Base-by-base conservation (phyloP, 2,888 invertebrate genomes). In the Trachelus tabidus region DNA sequence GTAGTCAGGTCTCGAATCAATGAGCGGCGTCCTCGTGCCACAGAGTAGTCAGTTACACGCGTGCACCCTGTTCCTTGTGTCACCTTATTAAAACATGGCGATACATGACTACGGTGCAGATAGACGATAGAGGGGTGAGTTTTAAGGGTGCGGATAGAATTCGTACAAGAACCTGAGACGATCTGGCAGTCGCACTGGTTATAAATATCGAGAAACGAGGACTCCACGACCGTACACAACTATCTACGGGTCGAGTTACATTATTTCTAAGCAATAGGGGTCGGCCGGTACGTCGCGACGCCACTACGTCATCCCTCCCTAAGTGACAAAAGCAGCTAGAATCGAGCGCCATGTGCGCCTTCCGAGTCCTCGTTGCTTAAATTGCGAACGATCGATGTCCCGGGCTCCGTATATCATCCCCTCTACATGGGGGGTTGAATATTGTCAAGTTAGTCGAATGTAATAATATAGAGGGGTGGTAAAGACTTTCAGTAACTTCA, bases 21-120 rank as follows among this genome's bases (percentile, higher is more conserved):
- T 87, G 87, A 80, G 75, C 80, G 76, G 77, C 83, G 87, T 85
- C 87, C 87, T 87, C 85, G 87, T 79, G 34, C 35, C 56, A 34
- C 71, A 9, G 31, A 56, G 23, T 56, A 23, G 23, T 56, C 56
- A 56, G 15, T 23, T 9, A 9, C 23, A 56, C 15, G 23, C 9
- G 56, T 56, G 56, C 23, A 56, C 23, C 56, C 56, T 56, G 23
- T 56, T 56, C 23, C 56, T 23, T 23, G 23, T 56, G 23, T 9
- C 56, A 56, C 1, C 23, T 15, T 23, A 56, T 23, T 56, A 56
- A 9, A 56, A 56, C 6, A 56, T 23, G 56, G 6, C 9, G 56
- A 56, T 56, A 2, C 23, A 23, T 15, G 23, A 56, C 6, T 23
- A 56, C 23, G 9, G 23, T 56, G 6, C 23, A 23, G 23, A 23